phyloP scores from a whole-genome alignment of 2,888 invertebrate genomes.

The Suillia variegata region DNA sequence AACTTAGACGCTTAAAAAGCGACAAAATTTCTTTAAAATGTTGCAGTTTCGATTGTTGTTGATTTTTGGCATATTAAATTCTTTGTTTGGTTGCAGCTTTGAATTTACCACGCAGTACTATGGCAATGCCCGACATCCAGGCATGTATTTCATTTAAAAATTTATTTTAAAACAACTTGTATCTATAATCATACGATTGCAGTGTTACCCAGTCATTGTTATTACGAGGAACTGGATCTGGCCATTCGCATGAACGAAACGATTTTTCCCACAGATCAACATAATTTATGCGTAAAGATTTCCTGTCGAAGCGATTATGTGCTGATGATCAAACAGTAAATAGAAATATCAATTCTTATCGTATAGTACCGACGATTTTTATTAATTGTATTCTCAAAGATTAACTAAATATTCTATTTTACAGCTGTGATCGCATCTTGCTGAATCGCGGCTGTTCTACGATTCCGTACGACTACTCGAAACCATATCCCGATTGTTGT shows the following conservation, averaged over 20 bases:
- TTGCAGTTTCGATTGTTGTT: neutral
- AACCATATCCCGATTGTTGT: constrained; percentile 44
- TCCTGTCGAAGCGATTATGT: constrained; percentile 46
- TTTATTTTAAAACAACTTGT: no score
- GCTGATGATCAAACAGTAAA: constrained; percentile 47
- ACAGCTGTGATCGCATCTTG: constrained; percentile 40
- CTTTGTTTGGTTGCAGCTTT: neutral
- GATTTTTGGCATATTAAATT: neutral
- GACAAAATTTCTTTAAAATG: neutral
- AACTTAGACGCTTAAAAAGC: no score
- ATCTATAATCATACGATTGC: neutral
- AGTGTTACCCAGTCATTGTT: constrained; percentile 35
- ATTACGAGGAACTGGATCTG: constrained; percentile 41
- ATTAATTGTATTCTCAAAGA: neutral
- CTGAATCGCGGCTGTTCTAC: constrained; percentile 31
- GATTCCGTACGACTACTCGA: constrained; percentile 34
- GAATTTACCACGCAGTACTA: constrained; percentile 37
- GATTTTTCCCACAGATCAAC: constrained; percentile 32
- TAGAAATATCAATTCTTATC: no score
- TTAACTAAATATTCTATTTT: neutral
- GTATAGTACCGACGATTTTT: no score
- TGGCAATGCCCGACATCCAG: constrained; percentile 41
- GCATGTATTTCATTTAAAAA: constrained; percentile 26
- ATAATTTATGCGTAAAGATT: constrained; percentile 36
- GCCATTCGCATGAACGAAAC: constrained; percentile 37